phyloP scores from a whole-genome alignment of 2,888 invertebrate species.

The Trissoscelio sp. region DNA sequence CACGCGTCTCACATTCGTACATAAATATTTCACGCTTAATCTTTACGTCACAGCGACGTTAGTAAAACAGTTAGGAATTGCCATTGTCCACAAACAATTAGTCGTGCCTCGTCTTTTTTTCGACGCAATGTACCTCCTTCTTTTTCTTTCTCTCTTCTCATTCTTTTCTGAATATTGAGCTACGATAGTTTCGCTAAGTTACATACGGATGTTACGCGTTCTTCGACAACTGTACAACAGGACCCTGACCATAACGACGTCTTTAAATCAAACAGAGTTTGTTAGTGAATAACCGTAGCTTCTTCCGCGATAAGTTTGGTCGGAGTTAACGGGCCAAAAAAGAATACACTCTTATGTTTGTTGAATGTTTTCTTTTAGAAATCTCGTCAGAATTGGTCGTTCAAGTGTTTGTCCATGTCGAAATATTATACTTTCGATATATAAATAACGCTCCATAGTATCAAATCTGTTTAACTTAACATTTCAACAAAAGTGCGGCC shows the following conservation, averaged over 20 bases:
- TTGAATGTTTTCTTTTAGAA: slow-evolving; percentile 31
- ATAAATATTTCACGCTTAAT: slow-evolving; percentile 57
- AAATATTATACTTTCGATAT: slow-evolving; percentile 6
- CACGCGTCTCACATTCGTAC: slow-evolving; percentile 30
- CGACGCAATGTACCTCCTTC: not conserved
- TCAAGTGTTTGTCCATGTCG: slow-evolving; percentile 6
- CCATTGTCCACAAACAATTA: slow-evolving; percentile 60
- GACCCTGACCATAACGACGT: slow-evolving; percentile 61
- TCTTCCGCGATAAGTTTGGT: slow-evolving; percentile 63
- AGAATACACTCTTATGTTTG: slow-evolving; percentile 1
- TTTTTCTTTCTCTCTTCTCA: not conserved
- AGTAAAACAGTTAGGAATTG: slow-evolving; percentile 61
- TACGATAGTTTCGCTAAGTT: slow-evolving; percentile 40
- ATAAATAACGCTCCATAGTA: not conserved
- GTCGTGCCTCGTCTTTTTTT: slow-evolving; percentile 16
- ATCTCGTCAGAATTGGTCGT: slow-evolving; percentile 3
- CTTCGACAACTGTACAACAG: slow-evolving; percentile 48
- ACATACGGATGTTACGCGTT: slow-evolving; percentile 32
- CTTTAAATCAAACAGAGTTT: slow-evolving; percentile 70
- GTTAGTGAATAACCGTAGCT: slow-evolving; percentile 37
- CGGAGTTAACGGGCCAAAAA: slow-evolving; percentile 44
- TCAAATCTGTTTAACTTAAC: not conserved
- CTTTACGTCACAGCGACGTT: slow-evolving; percentile 43
- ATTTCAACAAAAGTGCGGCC: not conserved
- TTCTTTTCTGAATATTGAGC: slow-evolving; percentile 30